A percentile compares a stretch with the other conserved stretches of the same genome.
phyloP scores from a whole-genome alignment of 2,113 vertebrate species.

The Thalassarche chlororhynchos region DNA sequence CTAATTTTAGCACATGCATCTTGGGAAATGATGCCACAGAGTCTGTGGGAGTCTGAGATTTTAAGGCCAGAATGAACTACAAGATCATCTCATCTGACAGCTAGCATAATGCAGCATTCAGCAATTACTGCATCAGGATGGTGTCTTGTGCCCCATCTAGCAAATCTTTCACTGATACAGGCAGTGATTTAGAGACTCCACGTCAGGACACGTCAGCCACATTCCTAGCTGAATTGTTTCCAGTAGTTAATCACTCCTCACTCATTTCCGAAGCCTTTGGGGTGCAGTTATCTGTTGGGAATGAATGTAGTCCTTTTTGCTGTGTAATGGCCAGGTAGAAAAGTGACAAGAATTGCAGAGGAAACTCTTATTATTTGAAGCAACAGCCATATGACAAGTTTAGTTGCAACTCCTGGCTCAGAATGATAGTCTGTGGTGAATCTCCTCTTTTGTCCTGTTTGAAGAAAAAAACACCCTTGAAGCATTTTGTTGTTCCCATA shows the following conservation, averaged over 20 bases:
- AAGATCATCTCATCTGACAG: not conserved
- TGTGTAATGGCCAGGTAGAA: not conserved
- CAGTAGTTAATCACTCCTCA: not conserved
- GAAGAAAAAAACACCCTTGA: not conserved
- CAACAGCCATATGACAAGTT: rapidly evolving
- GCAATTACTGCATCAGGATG: not conserved
- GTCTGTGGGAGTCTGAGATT: not conserved
- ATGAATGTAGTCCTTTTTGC: not conserved
- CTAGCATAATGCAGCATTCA: not conserved
- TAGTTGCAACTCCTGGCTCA: not conserved
- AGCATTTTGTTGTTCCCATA: not conserved
- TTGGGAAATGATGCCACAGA: not conserved
- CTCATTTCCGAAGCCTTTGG: not conserved
- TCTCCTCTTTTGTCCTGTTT: not conserved
- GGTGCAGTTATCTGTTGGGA: not conserved
- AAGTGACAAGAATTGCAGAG: not conserved
- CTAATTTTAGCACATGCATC: not conserved
- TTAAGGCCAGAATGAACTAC: not conserved
- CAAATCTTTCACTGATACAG: not conserved
- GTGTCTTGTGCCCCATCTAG: not conserved
- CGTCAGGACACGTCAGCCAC: rapidly evolving
- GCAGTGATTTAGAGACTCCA: not conserved
- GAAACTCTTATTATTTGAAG: not conserved
- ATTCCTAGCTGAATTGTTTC: not conserved
- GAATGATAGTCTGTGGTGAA: not conserved